phyloP scores from a whole-genome alignment of 2,113 vertebrate genomes.

The Albula glossodonta region DNA sequence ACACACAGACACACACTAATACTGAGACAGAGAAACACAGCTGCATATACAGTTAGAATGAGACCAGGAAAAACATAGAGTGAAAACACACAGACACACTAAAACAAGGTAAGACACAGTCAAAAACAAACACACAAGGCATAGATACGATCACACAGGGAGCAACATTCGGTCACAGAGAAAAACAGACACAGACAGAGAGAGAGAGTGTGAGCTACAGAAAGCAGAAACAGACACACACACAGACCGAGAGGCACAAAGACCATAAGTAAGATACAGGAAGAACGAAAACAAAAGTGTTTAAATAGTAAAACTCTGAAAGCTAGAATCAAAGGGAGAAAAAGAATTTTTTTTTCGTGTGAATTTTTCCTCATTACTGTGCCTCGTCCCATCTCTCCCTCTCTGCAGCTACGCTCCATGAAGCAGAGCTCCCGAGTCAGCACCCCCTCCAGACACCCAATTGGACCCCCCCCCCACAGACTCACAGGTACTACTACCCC shows the following conservation, averaged over 20 bases:
- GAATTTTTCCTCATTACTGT: slow-evolving; percentile 17
- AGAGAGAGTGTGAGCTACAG: background rate
- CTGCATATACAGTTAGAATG: background rate
- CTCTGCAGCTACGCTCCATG: slow-evolving; percentile 10
- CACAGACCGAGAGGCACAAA: background rate
- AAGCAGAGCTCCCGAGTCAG: slow-evolving; percentile 20
- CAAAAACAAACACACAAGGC: no score
- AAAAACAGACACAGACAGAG: background rate
- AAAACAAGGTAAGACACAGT: no score
- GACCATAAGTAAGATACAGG: background rate
- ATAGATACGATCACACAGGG: no score
- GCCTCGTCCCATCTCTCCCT: background rate
- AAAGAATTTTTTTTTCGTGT: background rate
- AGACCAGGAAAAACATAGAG: no score
- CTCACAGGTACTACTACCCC: background rate
- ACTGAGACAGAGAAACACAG: background rate
- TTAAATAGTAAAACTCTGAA: background rate
- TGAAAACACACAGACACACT: no score
- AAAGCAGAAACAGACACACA: background rate
- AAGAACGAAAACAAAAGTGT: background rate
- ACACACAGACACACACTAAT: no score
- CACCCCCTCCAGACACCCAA: background rate
- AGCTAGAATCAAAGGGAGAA: background rate
- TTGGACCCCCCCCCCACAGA: background rate
- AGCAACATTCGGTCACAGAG: no score